Base-by-base conservation (phyloP, 2,888 invertebrate species). In the Euclidia mi region DNA sequence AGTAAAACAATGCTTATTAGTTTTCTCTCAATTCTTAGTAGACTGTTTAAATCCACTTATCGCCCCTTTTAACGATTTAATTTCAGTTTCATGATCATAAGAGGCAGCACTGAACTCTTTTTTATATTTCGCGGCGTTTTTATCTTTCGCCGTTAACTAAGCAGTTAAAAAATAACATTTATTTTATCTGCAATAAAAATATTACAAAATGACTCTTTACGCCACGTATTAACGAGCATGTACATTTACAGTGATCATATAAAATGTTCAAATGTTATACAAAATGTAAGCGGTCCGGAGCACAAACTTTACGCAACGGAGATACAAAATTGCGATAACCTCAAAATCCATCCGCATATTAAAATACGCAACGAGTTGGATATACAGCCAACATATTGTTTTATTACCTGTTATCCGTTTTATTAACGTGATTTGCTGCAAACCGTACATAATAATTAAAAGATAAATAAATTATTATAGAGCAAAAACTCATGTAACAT, bases 271-370 rank as follows among this genome's bases (percentile, higher is more conserved):
- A 9, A 42, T 18, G 7, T 28, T 25, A 10, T n/a, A 35, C 15
- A 29, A 15, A 35, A 52, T 57, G 47, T 47, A 45, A 32, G 20
- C 47, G 52, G 7, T 41, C 34, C 43, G 12, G 47, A 15, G 12
- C 50, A 10, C 11, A 32, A 32, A 61, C 15, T 49, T 79, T 74
- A 72, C 52, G 75, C 72, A 79, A 81, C 55, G 56, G 59, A 70
- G 83, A 85, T 84, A 51, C 65, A 66, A 71, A 76, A 68, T 44
- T 28, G 58, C 74, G 86, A 88, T 89, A 87, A 84, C 85, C 88
- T 87, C 76, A 78, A 88, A 89, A 87, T 82, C 72, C 89, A 85
- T 85, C 83, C 85, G 84, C 78, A 79, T 79, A 78, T 61, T 73
- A 76, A 76, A 73, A 62, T 68, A 72, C 58, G 71, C 65, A 75